Conservation (phyloP, 2,797 vertebrate genomes). For the Melanotaenia boesemani region DNA sequence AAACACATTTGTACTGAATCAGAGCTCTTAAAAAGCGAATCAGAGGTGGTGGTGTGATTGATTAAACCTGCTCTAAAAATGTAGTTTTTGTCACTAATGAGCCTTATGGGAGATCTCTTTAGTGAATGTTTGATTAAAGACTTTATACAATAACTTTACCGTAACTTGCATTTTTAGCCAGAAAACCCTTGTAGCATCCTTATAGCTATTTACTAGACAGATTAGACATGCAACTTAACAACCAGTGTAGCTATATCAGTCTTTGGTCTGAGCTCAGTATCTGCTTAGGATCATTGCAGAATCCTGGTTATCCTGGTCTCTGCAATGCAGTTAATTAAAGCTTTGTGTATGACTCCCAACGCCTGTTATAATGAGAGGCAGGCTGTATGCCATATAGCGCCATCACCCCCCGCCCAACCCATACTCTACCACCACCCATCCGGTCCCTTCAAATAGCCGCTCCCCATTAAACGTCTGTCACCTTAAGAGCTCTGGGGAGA, state of each 20-base stretch:
- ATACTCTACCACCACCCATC: neutral
- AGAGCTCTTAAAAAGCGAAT: neutral
- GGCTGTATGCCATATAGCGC: conserved; percentile 27
- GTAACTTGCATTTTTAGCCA: neutral
- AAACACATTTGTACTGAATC: neutral
- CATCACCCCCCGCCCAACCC: conserved; percentile 1
- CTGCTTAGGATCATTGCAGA: conserved; percentile 35
- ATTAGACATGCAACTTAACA: neutral
- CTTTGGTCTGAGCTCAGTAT: conserved; percentile 5
- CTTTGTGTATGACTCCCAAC: conserved; percentile 33
- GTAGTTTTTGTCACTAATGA: too few species aligned
- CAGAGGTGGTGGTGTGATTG: too few species aligned
- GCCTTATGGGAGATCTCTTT: too few species aligned
- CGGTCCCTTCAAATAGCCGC: conserved; percentile 13
- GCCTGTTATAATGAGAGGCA: conserved; percentile 47
- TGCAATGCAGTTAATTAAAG: conserved; percentile 60
- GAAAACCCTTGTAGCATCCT: neutral
- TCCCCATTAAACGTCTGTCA: conserved; percentile 58
- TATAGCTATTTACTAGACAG: neutral
- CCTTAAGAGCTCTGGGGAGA: conserved; percentile 51
- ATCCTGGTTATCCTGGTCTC: conserved; percentile 29
- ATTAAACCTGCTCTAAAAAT: too few species aligned
- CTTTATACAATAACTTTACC: neutral
- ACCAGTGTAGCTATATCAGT: neutral
- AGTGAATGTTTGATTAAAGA: neutral